Base-by-base conservation (phyloP, 64 coral and sea anemone genomes). In the Stylophora pistillata region DNA sequence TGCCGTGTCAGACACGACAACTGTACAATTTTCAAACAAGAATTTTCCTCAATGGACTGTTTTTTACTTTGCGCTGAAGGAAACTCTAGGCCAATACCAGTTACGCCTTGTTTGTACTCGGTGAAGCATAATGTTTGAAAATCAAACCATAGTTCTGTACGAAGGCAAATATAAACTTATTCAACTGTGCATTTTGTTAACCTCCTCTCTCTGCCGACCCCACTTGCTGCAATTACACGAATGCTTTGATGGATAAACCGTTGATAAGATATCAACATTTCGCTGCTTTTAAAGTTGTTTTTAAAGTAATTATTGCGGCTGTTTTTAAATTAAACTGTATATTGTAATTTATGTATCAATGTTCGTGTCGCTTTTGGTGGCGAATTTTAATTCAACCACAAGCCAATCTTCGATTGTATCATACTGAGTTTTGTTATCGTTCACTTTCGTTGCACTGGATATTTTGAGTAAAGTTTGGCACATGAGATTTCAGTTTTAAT, bases 161-260 rank as follows among this genome's bases (percentile, higher is more conserved):
- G 15, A 34, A 30, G 32, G 62, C 37, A 41, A 84, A 84, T 70
- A 70, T 82, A 23, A 10, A 47, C 37, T 47, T 47, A 47, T 47
- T 68, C 10, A 68, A 41, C 62, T 69, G 58, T 65, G 61, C 58
- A 70, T 21, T 83, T 84, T 84, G 32, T 68, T 47, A 65, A 17
- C 14, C 68, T 68, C 33, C 31, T 26, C 53, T 56, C 9, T 47
- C 3, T 78, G 53, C 28, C 55, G 15, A 15, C 1, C 59, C 20
- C 5, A 18, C 58, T 12, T 68, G 26, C 64, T 0, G 20, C 25
- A 10, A 25, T 56, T 53, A 76, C 21, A 21, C 13, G 52, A 78
- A 78, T 56, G 13, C 23, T 56, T 77, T 54, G 0, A 25, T 77
- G 41, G 9, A 16, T 41, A 18, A 23, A 41, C 21, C 52, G 9